Evolutionary conservation across 2,797 vertebrate species (phyloP).

Genomic region (Microcaecilia unicolor): DNA sequence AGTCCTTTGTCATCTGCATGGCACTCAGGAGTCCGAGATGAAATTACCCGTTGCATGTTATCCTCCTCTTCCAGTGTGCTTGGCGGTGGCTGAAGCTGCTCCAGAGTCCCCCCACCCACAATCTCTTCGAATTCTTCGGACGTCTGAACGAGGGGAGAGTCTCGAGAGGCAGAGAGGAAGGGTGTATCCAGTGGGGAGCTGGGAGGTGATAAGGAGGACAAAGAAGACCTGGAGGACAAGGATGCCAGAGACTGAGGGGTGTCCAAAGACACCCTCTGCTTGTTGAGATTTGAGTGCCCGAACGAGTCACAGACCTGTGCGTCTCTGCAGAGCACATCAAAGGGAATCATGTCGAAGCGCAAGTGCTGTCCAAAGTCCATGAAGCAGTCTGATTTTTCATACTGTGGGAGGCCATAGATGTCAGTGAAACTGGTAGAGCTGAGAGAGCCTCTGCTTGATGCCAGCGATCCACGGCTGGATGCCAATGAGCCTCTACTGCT

Average conservation of each 20-base stretch:
- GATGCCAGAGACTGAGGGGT: conserved; percentile 90
- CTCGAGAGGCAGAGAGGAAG: conserved; percentile 75
- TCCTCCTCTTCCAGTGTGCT: conserved; percentile 53
- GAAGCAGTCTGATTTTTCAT: conserved; percentile 68
- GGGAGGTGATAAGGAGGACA: conserved; percentile 90
- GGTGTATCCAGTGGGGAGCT: conserved; percentile 93
- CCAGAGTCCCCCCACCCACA: conserved; percentile 67
- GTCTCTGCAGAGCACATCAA: conserved; percentile 64
- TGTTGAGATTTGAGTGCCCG: conserved; percentile 54
- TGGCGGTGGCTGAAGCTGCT: conserved; percentile 69
- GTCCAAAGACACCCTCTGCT: conserved; percentile 77
- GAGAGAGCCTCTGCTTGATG: conserved; percentile 90
- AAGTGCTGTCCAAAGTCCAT: conserved; percentile 69
- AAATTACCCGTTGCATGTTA: conserved; percentile 21
- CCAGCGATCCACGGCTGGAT: conserved; percentile 85
- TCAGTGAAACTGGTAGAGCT: conserved; percentile 96
- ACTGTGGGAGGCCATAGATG: conserved; percentile 92
- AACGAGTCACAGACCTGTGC: conserved; percentile 40
- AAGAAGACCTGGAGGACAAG: conserved; percentile 87
- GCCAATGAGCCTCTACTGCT: conserved; percentile 92
- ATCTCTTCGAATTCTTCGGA: conserved; percentile 88
- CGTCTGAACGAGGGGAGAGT: conserved; percentile 83
- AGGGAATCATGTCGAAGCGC: conserved; percentile 74
- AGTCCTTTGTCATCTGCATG: conserved; percentile 63
- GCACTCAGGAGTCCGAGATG: conserved; percentile 30